phyloP scores from a whole-genome alignment of 2,888 invertebrate species.

The Elysia crispata region DNA sequence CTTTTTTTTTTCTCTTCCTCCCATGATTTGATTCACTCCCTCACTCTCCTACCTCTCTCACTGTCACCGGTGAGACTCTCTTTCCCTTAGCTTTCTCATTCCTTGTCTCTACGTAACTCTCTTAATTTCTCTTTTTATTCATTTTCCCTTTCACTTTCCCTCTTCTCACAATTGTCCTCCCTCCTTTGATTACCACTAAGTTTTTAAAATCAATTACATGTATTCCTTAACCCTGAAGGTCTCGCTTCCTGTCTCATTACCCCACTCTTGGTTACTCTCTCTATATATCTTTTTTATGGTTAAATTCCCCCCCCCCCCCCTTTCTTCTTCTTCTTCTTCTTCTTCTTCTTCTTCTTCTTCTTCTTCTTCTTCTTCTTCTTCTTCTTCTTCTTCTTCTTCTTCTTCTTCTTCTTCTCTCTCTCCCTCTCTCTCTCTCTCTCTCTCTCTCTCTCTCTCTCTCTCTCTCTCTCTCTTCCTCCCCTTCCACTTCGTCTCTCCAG shows the following conservation, averaged over 20 bases:
- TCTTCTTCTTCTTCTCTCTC: no score
- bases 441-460: background rate
- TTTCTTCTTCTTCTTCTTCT: background rate
- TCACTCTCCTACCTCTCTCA: background rate
- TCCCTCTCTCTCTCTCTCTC: constrained; percentile 1
- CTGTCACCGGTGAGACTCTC: background rate
- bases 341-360: background rate
- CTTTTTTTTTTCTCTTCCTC: background rate
- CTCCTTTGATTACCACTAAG: no score
- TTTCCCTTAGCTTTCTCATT: background rate
- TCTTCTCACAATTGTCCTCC: background rate
- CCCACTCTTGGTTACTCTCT: background rate
- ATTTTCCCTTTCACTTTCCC: background rate
- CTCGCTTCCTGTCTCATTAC: background rate
- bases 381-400: background rate
- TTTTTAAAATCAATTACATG: no score
- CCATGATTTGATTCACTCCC: background rate
- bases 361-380: background rate
- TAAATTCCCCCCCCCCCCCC: background rate
- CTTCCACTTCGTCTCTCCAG: no score
- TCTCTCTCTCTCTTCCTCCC: background rate
- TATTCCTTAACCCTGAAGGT: no score
- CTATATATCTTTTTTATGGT: background rate
- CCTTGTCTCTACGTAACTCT: no score
- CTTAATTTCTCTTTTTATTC: background rate